These are phyloP conservation scores for Mactromeris polynyma DNA, from an alignment of 2,888 invertebrate species.

Conservation along the genomic window DNA sequence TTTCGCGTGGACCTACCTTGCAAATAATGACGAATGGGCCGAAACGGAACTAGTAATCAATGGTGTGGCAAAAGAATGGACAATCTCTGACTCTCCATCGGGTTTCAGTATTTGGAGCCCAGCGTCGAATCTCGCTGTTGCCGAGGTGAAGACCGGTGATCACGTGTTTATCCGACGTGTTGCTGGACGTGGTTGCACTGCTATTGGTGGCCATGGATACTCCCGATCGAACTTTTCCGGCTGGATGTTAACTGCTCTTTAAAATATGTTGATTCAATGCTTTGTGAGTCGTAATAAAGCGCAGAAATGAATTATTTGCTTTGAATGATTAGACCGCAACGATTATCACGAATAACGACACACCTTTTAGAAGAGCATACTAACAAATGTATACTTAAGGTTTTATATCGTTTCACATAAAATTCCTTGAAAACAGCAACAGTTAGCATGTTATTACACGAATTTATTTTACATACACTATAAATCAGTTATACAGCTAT, in stretches of 20 bases:
- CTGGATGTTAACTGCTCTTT: background rate
- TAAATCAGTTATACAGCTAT: too few relatives aligned
- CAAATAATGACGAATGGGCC: slow-evolving; percentile 14
- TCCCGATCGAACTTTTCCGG: background rate
- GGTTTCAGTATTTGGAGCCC: background rate
- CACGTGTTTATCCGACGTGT: slow-evolving; percentile 35
- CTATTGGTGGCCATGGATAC: background rate
- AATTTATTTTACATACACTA: too few relatives aligned
- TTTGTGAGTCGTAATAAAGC: background rate
- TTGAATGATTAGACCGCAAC: too few relatives aligned
- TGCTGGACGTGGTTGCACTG: slow-evolving; percentile 1
- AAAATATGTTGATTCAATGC: background rate
- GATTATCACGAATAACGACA: too few relatives aligned
- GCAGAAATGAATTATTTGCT: too few relatives aligned
- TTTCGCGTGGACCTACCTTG: slow-evolving; percentile 27
- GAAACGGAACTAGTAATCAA: slow-evolving; percentile 28
- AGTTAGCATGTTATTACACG: too few relatives aligned
- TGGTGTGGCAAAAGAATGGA: background rate
- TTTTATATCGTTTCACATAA: too few relatives aligned
- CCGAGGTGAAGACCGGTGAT: slow-evolving; percentile 29
- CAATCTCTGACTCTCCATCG: background rate
- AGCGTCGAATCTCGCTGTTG: background rate
- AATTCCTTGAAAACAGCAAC: too few relatives aligned
- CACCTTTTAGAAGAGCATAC: too few relatives aligned
- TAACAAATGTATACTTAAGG: too few relatives aligned